These are phyloP conservation scores for Mus caroli DNA, from an alignment of 2,797 vertebrate genomes.

Conservation along the genomic window DNA sequence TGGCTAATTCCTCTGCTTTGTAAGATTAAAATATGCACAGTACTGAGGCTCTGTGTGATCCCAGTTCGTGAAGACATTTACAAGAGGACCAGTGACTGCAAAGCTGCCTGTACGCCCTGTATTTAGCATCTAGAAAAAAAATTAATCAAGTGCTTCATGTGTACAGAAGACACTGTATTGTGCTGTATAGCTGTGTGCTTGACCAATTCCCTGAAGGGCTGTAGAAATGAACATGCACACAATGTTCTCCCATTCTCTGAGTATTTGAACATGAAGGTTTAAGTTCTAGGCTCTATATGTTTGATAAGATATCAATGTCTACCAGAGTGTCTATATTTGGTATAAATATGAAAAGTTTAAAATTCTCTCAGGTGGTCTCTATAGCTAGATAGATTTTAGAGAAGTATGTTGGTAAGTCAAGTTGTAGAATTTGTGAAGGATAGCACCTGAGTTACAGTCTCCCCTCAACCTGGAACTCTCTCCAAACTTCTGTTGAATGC, in stretches of 20 bases:
- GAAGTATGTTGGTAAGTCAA: neutral
- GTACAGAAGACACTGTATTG: neutral
- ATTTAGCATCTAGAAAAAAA: neutral
- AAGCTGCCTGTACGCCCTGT: fast-evolving
- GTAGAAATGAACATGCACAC: neutral
- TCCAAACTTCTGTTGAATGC: neutral
- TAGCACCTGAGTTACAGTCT: neutral
- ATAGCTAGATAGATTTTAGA: neutral
- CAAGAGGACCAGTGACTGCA: neutral
- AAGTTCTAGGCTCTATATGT: no score
- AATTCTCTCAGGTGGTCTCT: neutral
- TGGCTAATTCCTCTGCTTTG: neutral
- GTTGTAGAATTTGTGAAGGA: neutral
- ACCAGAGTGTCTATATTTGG: neutral
- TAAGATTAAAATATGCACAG: no score
- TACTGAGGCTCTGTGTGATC: neutral
- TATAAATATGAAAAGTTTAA: neutral
- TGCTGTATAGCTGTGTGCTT: neutral
- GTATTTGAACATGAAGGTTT: neutral
- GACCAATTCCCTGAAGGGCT: neutral
- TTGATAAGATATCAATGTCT: neutral
- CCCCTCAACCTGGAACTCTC: neutral
- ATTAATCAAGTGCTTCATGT: neutral
- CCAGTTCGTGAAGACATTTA: neutral
- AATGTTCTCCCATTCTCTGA: no score